Conservation (phyloP, 2,888 invertebrate genomes). For the Lysandra coridon region DNA sequence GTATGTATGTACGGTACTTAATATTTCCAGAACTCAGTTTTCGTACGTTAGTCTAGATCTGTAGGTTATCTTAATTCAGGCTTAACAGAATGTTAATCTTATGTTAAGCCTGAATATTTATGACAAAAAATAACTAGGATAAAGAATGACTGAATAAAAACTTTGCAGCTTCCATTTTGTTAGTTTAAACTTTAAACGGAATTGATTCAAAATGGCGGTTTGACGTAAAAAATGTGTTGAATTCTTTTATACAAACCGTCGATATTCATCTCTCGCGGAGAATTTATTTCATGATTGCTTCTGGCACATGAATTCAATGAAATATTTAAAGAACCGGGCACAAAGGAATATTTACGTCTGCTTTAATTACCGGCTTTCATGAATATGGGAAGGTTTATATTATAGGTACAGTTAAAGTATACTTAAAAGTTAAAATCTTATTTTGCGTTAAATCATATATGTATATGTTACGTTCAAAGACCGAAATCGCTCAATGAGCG, state of each 20-base stretch:
- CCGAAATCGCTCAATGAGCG: too few species aligned
- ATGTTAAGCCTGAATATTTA: neutral
- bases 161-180: neutral
- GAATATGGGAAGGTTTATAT: neutral
- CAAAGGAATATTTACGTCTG: neutral
- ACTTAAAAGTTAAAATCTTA: too few species aligned
- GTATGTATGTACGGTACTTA: too few species aligned
- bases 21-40: too few species aligned
- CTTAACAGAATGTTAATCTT: too few species aligned
- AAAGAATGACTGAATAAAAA: neutral
- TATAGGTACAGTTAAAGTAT: too few species aligned
- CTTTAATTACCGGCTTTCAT: conserved; percentile 10
- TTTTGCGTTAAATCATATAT: too few species aligned
- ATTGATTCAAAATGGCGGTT: conserved; percentile 33
- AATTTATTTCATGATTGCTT: conserved; percentile 28
- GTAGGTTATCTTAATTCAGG: too few species aligned
- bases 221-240: conserved; percentile 25
- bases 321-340: conserved; percentile 3
- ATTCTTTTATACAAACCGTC: conserved; percentile 20
- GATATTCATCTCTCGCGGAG: conserved; percentile 27
- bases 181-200: conserved; percentile 29
- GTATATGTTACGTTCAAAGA: too few species aligned
- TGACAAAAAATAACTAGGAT: neutral
- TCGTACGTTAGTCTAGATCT: too few species aligned
- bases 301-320: conserved; percentile 24